phyloP scores from a whole-genome alignment of 2,888 invertebrate species.

The Zelleria hepariella region DNA sequence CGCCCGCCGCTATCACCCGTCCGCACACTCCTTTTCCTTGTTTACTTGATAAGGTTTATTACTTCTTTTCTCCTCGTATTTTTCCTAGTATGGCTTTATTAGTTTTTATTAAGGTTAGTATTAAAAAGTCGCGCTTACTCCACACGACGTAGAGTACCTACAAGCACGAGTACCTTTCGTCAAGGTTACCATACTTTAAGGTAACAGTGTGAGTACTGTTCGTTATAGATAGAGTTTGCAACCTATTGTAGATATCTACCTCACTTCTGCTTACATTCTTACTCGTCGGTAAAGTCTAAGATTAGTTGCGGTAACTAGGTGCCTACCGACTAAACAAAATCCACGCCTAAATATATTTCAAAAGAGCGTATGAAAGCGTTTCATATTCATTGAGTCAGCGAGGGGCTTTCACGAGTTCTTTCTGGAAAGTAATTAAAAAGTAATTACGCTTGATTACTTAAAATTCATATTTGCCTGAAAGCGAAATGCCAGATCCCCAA shows the following conservation, averaged over 20 bases:
- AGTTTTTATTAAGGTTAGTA: neutral
- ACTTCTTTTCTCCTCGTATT: conserved; percentile 12
- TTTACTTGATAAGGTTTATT: conserved; percentile 34
- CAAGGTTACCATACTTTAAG: too few species aligned
- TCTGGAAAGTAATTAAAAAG: conserved; percentile 67
- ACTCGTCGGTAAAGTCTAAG: too few species aligned
- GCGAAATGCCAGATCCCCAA: conserved; percentile 47
- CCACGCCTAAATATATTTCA: neutral
- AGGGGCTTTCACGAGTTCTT: conserved; percentile 25
- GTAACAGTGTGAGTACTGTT: too few species aligned
- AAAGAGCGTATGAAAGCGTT: conserved; percentile 13
- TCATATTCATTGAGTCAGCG: conserved; percentile 19
- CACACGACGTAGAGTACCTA: neutral
- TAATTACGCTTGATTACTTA: conserved; percentile 60
- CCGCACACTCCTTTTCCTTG: conserved; percentile 53
- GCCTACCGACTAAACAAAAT: neutral
- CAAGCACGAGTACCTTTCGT: too few species aligned
- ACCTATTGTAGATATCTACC: too few species aligned
- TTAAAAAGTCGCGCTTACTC: neutral
- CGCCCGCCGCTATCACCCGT: conserved; percentile 14
- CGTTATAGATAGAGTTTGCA: too few species aligned
- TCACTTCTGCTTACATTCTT: too few species aligned
- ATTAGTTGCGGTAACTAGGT: too few species aligned
- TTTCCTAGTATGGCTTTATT: neutral
- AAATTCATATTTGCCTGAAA: conserved; percentile 59